These are phyloP conservation scores for Macheiramphus alcinus DNA, from an alignment of 2,113 vertebrate species.

Conservation along the genomic window DNA sequence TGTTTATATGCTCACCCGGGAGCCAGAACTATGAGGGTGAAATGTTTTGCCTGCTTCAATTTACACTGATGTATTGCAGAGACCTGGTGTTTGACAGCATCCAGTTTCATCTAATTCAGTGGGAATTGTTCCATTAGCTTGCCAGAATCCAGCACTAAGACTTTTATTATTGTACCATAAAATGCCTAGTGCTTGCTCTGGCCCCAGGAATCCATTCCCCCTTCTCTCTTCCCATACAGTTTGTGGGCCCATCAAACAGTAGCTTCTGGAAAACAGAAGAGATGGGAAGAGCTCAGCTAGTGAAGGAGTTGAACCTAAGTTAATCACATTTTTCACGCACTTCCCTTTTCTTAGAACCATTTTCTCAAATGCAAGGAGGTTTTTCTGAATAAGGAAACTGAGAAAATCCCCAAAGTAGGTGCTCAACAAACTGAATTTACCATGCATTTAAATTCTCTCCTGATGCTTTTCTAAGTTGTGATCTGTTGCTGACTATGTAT, in stretches of 20 bases:
- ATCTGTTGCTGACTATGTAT: background rate
- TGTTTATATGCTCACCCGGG: background rate
- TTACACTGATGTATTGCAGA: background rate
- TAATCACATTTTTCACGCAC: background rate
- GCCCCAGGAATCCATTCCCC: fast-evolving
- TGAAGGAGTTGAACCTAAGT: background rate
- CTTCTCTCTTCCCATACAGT: background rate
- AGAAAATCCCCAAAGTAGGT: background rate
- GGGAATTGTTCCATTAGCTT: background rate
- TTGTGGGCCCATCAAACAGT: background rate
- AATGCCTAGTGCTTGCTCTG: background rate
- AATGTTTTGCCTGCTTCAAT: background rate
- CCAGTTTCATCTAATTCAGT: background rate
- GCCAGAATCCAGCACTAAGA: background rate
- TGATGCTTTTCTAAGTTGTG: background rate
- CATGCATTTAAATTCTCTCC: background rate
- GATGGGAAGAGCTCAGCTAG: background rate
- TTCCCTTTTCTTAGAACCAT: background rate
- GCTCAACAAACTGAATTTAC: background rate
- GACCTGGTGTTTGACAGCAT: background rate
- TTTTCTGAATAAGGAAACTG: background rate
- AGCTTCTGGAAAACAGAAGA: background rate
- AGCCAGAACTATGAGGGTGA: background rate
- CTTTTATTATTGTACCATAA: background rate
- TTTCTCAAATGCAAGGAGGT: background rate